Conservation (phyloP, 2,888 invertebrate genomes). For the Cephus nigrinus region DNA sequence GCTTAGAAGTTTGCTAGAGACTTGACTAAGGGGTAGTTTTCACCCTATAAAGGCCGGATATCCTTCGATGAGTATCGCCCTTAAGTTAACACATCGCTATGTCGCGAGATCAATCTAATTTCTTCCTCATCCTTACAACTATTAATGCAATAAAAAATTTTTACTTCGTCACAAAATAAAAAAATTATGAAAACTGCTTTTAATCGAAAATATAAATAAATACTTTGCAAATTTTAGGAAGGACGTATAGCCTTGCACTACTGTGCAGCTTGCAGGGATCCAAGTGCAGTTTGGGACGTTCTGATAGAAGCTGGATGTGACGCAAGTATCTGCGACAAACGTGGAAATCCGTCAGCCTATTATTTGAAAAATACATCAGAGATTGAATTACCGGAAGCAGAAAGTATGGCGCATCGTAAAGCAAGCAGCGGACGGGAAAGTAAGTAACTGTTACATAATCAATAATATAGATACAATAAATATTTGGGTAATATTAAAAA, state of each 20-base stretch:
- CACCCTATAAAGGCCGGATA: conserved; percentile 35
- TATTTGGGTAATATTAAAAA: not conserved
- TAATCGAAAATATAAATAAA: not conserved
- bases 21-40: conserved; percentile 20
- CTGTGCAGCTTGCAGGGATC: conserved; percentile 72
- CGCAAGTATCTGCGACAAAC: conserved; percentile 71
- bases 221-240: conserved; percentile 66
- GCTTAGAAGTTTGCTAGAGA: not conserved
- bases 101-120: not conserved
- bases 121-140: not conserved
- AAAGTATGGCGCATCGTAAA: conserved; percentile 49
- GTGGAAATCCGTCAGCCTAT: conserved; percentile 70
- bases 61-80: conserved; percentile 30
- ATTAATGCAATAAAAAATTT: not conserved
- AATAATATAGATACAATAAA: not conserved
- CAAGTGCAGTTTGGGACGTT: conserved; percentile 71
- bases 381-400: conserved; percentile 68
- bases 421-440: conserved; percentile 48
- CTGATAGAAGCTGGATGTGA: conserved; percentile 75
- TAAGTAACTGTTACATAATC: conserved; percentile 36
- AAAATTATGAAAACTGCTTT: not conserved
- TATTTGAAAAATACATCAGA: conserved; percentile 71
- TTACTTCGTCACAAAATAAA: not conserved
- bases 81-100: not conserved
- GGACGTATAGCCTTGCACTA: conserved; percentile 78